Evolutionary conservation across 2,888 invertebrate genomes (phyloP), one percentile per base, ranked within the genome.

Genomic region (Drosophila subquinaria): DNA sequence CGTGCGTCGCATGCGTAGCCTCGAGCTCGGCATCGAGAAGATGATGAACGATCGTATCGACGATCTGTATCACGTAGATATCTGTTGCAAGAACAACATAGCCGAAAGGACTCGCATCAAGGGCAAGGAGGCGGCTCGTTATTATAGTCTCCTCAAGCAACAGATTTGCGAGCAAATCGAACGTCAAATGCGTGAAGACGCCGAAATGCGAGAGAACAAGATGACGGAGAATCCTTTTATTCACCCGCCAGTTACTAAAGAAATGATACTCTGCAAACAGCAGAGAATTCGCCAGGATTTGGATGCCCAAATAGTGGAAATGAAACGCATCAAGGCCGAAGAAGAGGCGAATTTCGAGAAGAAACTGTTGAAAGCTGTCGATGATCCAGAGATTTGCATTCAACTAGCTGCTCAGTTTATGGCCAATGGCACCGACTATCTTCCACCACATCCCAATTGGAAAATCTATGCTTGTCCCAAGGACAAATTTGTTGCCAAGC

Each of bases 401-500:
- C 42, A 87, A 56, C 35, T 92, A 3, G 84, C 91, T 5, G 72
- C 82, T 3, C 76, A 88, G 40, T 88, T 82, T 20, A 74, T 90
- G 61, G 15, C 36, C 0, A 81, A 85, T 3, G 82, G 85, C 17
- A 67, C 75, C 4, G 92, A 92, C 43, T 92, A 88, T 55, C 72
- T 92, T 51, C 61, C 82, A 0, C 85, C 90, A 3, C 92, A 92
- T 81, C 87, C 92, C 4, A 91, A 92, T 68, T 92, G 92, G 92
- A 81, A 78, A 4, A 66, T 91, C 4, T 51, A 88, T 10, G 78
- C 81, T 1, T 87, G 88, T 9, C 76, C 89, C 35, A 69, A 64
- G 2, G 72, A 73, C n/a, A 67, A 73, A 11, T 85, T 78, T 40
- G 70, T 85, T 0, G 53, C 62, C 1, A 83, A 88, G 13, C 20